phyloP scores from a whole-genome alignment of 2,113 vertebrate species.

The Montifringilla adamsi region DNA sequence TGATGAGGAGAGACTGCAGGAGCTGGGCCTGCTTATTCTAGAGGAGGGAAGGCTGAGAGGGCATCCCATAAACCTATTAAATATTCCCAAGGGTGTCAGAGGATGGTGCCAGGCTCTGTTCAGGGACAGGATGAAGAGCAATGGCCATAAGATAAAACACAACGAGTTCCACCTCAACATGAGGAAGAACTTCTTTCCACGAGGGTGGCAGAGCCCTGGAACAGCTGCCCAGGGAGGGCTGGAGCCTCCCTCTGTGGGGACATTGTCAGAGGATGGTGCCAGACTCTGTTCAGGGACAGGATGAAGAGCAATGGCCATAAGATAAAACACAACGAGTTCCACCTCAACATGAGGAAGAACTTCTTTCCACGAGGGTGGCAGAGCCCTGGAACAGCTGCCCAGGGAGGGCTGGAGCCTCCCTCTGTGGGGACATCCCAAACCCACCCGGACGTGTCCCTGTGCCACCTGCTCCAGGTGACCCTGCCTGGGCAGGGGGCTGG shows the following conservation, averaged over 20 bases:
- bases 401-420: background rate
- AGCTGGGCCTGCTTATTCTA: background rate
- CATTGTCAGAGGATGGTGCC: too few species aligned
- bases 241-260: background rate
- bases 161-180: background rate
- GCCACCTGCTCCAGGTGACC: background rate
- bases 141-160: background rate
- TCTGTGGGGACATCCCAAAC: background rate
- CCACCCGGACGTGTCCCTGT: accelerated
- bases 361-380: too few species aligned
- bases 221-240: background rate
- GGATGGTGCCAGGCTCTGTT: background rate
- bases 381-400: background rate
- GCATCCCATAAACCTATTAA: background rate
- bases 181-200: background rate
- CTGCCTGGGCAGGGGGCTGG: background rate
- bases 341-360: too few species aligned
- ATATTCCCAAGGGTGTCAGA: background rate
- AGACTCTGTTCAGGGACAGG: too few species aligned
- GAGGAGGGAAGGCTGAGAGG: background rate
- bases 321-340: too few species aligned
- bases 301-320: too few species aligned
- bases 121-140: accelerated
- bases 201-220: background rate
- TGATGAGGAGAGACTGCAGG: background rate